phyloP scores from a whole-genome alignment of 2,797 vertebrate species.

The Cichlasoma orientale region DNA sequence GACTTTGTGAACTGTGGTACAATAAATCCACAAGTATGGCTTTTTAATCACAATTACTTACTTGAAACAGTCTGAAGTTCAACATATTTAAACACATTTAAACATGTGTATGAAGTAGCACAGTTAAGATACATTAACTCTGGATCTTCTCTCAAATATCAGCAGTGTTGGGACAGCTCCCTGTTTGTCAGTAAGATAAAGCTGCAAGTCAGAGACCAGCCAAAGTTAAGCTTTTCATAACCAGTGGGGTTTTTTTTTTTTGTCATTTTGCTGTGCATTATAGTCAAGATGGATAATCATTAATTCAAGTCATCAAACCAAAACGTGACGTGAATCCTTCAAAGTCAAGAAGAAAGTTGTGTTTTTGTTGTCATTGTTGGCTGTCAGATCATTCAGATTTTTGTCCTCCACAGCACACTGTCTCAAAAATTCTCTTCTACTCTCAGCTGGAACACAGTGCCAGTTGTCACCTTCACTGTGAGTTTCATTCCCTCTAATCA shows the following conservation, averaged over 20 bases:
- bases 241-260: neutral
- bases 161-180: neutral
- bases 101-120: neutral
- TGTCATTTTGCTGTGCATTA: neutral
- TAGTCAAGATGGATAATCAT: neutral
- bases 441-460: constrained; percentile 57
- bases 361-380: neutral
- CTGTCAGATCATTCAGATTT: constrained; percentile 29
- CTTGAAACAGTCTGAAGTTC: neutral
- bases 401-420: constrained; percentile 54
- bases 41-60: neutral
- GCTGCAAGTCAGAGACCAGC: neutral
- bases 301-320: neutral
- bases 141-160: neutral
- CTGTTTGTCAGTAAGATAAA: neutral
- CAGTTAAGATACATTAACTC: neutral
- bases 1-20: neutral
- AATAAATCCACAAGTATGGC: neutral
- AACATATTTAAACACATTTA: neutral
- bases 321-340: neutral
- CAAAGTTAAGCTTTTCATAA: neutral
- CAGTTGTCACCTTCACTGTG: constrained; percentile 71
- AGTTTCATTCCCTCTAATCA: constrained; percentile 74
- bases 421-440: constrained; percentile 32
- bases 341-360: constrained; percentile 15